phyloP scores from a whole-genome alignment of 2,797 vertebrate genomes.

The Muscicapa comitata region DNA sequence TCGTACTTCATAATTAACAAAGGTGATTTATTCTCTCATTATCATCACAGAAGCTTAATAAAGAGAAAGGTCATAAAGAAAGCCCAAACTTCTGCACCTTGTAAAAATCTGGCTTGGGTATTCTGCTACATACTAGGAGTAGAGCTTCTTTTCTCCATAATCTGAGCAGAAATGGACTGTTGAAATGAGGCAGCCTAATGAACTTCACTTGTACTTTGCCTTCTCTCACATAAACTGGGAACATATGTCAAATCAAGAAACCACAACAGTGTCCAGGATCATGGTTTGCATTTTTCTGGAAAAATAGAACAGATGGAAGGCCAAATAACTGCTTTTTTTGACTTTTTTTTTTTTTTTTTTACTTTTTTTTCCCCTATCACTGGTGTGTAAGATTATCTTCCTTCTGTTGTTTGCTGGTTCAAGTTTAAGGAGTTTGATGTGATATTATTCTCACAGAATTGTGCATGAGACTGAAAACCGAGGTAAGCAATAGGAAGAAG shows the following conservation, averaged over 20 bases:
- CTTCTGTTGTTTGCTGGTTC: not conserved
- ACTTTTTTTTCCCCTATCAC: not conserved
- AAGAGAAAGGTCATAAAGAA: not conserved
- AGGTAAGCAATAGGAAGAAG: not conserved
- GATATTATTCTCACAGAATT: not conserved
- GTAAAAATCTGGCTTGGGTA: not conserved
- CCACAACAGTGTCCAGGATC: not conserved
- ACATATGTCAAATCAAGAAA: constrained; percentile 12
- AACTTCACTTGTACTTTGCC: constrained; percentile 23
- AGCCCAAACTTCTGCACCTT: not conserved
- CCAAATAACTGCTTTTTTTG: not conserved
- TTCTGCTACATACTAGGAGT: not conserved
- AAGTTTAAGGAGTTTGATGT: not conserved
- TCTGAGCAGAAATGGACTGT: not conserved
- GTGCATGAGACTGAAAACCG: not conserved
- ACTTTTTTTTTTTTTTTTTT: not conserved
- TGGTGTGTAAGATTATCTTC: not conserved
- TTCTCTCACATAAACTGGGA: not conserved
- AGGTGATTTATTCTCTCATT: not conserved
- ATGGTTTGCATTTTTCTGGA: constrained; percentile 11
- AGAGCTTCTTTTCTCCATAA: not conserved
- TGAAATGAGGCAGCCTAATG: not conserved
- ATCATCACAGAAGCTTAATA: constrained; percentile 11
- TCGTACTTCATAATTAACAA: not conserved
- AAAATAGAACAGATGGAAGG: not conserved